Base-by-base conservation (phyloP, 2,113 vertebrate genomes). In the Myrmophylax atrothorax region DNA sequence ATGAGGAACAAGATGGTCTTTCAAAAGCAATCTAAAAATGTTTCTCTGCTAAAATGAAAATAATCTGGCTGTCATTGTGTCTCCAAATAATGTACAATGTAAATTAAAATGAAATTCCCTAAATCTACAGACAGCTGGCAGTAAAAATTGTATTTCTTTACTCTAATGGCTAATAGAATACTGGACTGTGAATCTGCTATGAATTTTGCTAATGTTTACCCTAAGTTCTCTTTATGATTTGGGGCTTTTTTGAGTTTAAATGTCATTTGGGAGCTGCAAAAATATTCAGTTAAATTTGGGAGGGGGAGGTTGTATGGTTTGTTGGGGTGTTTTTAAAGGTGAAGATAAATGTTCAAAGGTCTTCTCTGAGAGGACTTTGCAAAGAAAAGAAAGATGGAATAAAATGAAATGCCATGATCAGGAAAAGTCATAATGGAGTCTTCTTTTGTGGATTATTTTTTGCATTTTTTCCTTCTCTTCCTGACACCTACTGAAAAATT, bases 181-280 rank as follows among this genome's bases (percentile, higher is more conserved):
- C 60, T 69, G 56, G 90, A 81, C 52, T 72, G 15, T 78, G 55
- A 26, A 29, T 83, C 89, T 73, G 16, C 18, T 79, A 55, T 60
- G 52, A 78, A 50, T 75, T 90, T 88, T 81, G 60, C 16, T 67
- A 74, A 77, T 49, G 14, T 82, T 94, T 92, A 37, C 28, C 60
- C 18, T 73, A 64, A 83, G 10, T 67, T 78, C 4, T 56, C 37
- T 79, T 89, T 67, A 50, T 19, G 49, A 9, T 59, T 63, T 83
- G 18, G 29, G 7, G 15, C 5, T 19, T 7, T 56, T 80, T 53
- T 53, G 3, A 44, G 5, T 53, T 86, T 20, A 31, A 63, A 81
- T 6, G 14, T 94, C n/a, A 56, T 87, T 73, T 82, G 14, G 26
- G 12, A 79, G 4, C n/a, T 58, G 7, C 33, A 53, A 72, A 5